Conservation (phyloP, 2,797 vertebrate genomes). For the Sorex maritimensis region DNA sequence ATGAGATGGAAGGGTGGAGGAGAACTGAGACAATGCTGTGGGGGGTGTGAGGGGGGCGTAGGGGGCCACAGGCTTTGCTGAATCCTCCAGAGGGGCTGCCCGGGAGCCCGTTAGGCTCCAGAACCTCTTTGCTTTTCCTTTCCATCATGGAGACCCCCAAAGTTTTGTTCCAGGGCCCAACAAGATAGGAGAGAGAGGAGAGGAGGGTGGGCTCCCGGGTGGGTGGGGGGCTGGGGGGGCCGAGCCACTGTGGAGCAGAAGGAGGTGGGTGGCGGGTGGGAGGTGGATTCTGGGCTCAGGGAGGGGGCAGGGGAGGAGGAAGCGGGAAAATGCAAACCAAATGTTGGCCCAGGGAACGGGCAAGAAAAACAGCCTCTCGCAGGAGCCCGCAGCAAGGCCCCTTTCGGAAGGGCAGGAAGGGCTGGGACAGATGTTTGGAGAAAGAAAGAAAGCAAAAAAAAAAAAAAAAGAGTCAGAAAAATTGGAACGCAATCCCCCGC, state of each 20-base stretch:
- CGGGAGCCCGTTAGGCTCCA: not conserved
- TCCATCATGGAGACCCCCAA: not conserved
- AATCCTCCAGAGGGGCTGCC: not conserved
- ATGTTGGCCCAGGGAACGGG: slow-evolving; percentile 91
- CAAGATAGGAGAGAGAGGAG: too few species aligned
- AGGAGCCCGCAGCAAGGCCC: slow-evolving; percentile 80
- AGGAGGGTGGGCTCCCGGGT: too few species aligned
- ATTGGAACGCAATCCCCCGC: slow-evolving; percentile 59
- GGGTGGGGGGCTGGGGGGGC: not conserved
- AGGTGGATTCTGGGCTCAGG: slow-evolving; percentile 45
- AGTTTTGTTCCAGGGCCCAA: not conserved
- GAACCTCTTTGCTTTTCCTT: not conserved
- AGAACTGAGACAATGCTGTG: slow-evolving; percentile 5
- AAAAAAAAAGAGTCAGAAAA: not conserved
- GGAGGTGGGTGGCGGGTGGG: slow-evolving; percentile 45
- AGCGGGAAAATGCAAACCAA: slow-evolving; percentile 89
- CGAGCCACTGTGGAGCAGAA: not conserved
- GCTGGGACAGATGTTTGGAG: slow-evolving; percentile 87
- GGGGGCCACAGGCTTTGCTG: not conserved
- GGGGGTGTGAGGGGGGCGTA: slow-evolving; percentile 3
- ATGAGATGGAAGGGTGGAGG: not conserved
- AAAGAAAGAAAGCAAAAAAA: slow-evolving; percentile 78
- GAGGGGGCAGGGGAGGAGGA: slow-evolving; percentile 79
- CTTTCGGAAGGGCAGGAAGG: slow-evolving; percentile 85
- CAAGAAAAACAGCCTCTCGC: slow-evolving; percentile 88